phyloP scores from a whole-genome alignment of 2,797 vertebrate genomes.

The Amniataba percoides region DNA sequence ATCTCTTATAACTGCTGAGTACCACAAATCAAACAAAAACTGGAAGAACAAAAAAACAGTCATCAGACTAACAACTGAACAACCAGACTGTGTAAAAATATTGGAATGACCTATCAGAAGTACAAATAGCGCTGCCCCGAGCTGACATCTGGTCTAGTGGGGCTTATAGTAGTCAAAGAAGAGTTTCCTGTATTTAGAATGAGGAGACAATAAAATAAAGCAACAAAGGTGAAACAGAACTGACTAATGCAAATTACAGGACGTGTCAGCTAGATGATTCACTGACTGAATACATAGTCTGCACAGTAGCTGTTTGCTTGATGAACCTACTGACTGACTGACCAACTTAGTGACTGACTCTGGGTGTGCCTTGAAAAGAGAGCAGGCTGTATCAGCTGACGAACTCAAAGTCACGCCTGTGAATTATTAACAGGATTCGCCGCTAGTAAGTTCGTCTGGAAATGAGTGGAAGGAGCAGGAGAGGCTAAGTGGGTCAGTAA shows the following conservation, averaged over 20 bases:
- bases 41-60: background rate
- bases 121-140: background rate
- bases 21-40: background rate
- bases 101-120: background rate
- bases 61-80: background rate
- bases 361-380: conserved; percentile 65
- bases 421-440: conserved; percentile 78
- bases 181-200: background rate
- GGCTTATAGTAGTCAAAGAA: background rate
- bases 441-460: conserved; percentile 48
- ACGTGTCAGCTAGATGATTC: conserved; percentile 35
- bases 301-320: conserved; percentile 1
- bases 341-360: conserved; percentile 44
- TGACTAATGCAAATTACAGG: conserved; percentile 9
- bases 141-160: background rate
- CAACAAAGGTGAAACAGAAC: background rate
- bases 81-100: background rate
- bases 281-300: conserved; percentile 34
- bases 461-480: conserved; percentile 57
- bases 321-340: conserved; percentile 49
- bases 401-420: conserved; percentile 65
- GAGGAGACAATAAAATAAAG: background rate
- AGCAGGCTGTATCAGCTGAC: conserved; percentile 75
- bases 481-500: conserved; percentile 55
- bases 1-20: background rate